A percentile compares a stretch with the other conserved stretches of the same genome.
Conservation (phyloP, 2,113 vertebrate species). For the Tenebrosternarchus preto region DNA sequence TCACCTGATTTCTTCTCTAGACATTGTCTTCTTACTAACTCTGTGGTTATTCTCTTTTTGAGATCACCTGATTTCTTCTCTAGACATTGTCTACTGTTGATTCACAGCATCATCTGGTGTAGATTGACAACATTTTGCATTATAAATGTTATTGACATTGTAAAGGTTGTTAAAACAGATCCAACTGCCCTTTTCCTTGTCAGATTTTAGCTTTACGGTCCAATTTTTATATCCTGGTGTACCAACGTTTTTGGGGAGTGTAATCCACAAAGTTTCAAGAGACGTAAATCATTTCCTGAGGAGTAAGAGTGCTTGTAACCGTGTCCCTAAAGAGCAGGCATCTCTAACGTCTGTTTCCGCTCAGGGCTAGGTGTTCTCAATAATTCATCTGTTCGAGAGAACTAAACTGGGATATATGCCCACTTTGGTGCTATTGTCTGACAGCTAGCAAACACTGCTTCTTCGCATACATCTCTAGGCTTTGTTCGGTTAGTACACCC, state of each 20-base stretch:
- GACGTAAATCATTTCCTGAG: constrained; percentile 30
- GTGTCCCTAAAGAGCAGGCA: not conserved
- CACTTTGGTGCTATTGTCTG: constrained; percentile 18
- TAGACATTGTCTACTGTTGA: not conserved
- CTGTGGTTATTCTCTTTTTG: too few species aligned
- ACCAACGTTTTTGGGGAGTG: not conserved
- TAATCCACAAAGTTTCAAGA: not conserved
- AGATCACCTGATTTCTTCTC: too few species aligned
- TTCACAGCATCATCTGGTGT: too few species aligned
- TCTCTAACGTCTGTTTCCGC: constrained; percentile 15
- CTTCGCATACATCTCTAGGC: not conserved
- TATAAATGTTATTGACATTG: not conserved
- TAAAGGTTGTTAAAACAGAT: too few species aligned
- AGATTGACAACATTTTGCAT: constrained; percentile 5
- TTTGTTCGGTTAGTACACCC: constrained; percentile 15
- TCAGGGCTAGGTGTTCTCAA: constrained; percentile 41
- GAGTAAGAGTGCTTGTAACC: constrained; percentile 38
- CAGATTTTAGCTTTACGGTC: not conserved
- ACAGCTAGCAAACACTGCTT: constrained; percentile 11
- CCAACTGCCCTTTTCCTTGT: too few species aligned
- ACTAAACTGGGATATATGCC: constrained; percentile 17
- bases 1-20: too few species aligned
- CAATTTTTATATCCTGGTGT: not conserved
- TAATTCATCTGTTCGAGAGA: constrained; percentile 46
- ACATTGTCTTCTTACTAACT: not conserved